A percentile compares a stretch with the other conserved stretches of the same genome.
These are phyloP conservation scores for Neodiprion fabricii DNA, from an alignment of 1,140 invertebrate genomes.

Conservation along the genomic window DNA sequence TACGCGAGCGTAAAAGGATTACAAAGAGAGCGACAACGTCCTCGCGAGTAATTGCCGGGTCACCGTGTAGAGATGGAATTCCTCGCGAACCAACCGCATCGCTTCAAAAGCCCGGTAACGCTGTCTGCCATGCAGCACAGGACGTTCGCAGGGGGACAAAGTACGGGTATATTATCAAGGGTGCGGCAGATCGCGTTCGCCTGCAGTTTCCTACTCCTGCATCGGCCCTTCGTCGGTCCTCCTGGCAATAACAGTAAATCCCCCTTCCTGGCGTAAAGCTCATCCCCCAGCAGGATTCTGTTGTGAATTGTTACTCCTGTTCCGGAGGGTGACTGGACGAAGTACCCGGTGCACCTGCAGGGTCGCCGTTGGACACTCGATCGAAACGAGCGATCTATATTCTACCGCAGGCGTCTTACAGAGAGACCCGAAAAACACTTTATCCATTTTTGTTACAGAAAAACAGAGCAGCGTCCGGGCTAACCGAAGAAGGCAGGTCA, in stretches of 20 bases:
- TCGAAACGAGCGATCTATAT: neutral
- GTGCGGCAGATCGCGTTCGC: neutral
- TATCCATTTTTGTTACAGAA: constrained; percentile 46
- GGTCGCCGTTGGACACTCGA: neutral
- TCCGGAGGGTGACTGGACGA: neutral
- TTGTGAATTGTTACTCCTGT: neutral
- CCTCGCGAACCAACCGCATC: neutral
- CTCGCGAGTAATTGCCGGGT: neutral
- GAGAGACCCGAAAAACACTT: neutral
- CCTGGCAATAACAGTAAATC: constrained; percentile 61
- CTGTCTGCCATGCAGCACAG: neutral
- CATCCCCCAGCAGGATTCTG: neutral
- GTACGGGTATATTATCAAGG: neutral
- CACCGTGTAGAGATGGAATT: neutral
- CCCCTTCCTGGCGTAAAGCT: neutral
- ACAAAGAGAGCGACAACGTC: neutral
- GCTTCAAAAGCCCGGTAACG: neutral
- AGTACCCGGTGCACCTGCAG: too few species aligned
- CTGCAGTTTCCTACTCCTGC: neutral
- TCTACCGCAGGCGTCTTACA: neutral
- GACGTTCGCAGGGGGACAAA: neutral
- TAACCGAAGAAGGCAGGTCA: constrained; percentile 47
- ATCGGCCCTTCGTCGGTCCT: constrained; percentile 17
- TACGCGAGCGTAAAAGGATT: too few species aligned
- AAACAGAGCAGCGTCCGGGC: constrained; percentile 43